Percentiles rank a stretch among this genome's conserved stretches.
Evolutionary conservation across 2,888 invertebrate species (phyloP).

Genomic region (Alloplasta piceator): DNA sequence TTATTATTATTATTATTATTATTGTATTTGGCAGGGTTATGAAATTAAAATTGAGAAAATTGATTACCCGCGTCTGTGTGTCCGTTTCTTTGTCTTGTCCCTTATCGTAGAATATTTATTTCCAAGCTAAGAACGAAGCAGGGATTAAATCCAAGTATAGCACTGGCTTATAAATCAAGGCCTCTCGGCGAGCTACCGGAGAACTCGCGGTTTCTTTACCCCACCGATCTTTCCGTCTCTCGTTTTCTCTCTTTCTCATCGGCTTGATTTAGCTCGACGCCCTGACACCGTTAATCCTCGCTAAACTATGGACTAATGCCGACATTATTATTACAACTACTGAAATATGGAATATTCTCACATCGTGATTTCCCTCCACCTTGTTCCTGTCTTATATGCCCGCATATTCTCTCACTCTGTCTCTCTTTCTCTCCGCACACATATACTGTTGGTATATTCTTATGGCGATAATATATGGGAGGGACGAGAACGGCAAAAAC

Average conservation of each 20-base stretch:
- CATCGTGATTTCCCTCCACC: slow-evolving; percentile 19
- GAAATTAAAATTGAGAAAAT: slow-evolving; percentile 80
- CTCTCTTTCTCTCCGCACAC: neutral
- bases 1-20: slow-evolving; percentile 77
- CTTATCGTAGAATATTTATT: neutral
- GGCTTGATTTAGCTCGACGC: slow-evolving; percentile 60
- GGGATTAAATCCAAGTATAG: slow-evolving; percentile 21
- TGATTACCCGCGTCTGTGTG: slow-evolving; percentile 37
- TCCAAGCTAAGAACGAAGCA: neutral
- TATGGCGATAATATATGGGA: neutral
- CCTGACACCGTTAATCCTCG: slow-evolving; percentile 66
- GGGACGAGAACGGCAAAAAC: slow-evolving; percentile 21
- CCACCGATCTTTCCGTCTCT: no score
- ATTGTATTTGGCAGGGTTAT: slow-evolving; percentile 83
- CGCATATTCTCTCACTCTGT: slow-evolving; percentile 10
- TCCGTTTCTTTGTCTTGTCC: slow-evolving; percentile 17
- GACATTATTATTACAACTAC: slow-evolving; percentile 70
- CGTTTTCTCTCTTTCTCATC: slow-evolving; percentile 33
- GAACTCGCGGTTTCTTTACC: slow-evolving; percentile 26
- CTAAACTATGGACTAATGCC: slow-evolving; percentile 70
- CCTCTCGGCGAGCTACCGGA: slow-evolving; percentile 48
- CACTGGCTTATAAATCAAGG: slow-evolving; percentile 53
- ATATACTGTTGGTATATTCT: neutral
- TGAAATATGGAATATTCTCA: slow-evolving; percentile 68
- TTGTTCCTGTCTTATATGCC: neutral